Base-by-base conservation (phyloP, 2,888 invertebrate genomes). In the Clanis bilineata region DNA sequence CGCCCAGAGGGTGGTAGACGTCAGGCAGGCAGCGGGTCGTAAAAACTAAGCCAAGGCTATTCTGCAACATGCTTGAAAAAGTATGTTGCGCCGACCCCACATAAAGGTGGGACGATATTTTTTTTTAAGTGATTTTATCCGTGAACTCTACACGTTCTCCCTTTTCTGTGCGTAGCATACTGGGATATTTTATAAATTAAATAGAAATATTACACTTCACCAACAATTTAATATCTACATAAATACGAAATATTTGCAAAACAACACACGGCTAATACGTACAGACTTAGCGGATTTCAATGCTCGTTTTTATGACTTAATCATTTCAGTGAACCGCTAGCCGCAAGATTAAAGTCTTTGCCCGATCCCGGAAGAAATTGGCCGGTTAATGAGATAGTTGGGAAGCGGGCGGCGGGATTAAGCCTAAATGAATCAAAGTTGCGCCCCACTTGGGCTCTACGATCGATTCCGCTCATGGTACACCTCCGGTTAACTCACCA, bases 311-410 rank as follows among this genome's bases (percentile, higher is more conserved):
- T 59, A 59, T 55, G 32, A 56, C 44, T 55, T 36, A 59, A 59
- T 56, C 59, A 59, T 59, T 56, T 44, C 55, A 55, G 56, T 59
- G 56, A 59, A 62, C 70, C 74, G 80, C 44, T 45, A 82, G 74
- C 84, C 79, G 62, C 79, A 76, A 83, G 83, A 85, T 86, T 85
- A 86, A 85, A 83, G 85, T 82, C 80, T 86, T 78, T 72, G 70
- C 70, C 74, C 81, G 84, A 83, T 84, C 82, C 82, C 75, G 72
- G 79, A 83, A 86, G 85, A 86, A 89, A 88, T 89, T 87, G 88
- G 83, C 77, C 84, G 80, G 76, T 83, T 88, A 88, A 89, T 89
- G 85, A 86, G 87, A 85, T 85, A 87, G 85, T 85, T 82, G 71
- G 77, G 79, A 74, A 69, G 74, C 74, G 79, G 80, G 77, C 71